phyloP scores from a whole-genome alignment of 2,797 vertebrate genomes.

The Gephyroberyx darwinii region DNA sequence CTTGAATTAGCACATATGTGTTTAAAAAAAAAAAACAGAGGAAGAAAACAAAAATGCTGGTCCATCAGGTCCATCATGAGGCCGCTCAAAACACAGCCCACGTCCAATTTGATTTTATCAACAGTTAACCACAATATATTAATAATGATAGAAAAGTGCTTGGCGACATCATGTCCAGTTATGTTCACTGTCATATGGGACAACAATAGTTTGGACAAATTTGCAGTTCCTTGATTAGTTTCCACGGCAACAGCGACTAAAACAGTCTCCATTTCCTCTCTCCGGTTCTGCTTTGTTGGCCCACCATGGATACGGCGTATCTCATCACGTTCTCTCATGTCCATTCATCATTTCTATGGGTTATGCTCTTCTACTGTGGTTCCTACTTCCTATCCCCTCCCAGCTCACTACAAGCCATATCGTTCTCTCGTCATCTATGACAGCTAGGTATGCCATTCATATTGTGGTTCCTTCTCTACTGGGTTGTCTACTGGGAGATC shows the following conservation, averaged over 20 bases:
- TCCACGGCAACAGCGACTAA: slow-evolving; percentile 20
- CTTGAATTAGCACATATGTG: slow-evolving; percentile 65
- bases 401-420: slow-evolving; percentile 6
- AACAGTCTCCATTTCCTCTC: slow-evolving; percentile 21
- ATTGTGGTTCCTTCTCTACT: slow-evolving; percentile 12
- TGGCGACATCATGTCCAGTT: slow-evolving; percentile 71
- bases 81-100: slow-evolving; percentile 50
- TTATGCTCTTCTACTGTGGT: slow-evolving; percentile 1
- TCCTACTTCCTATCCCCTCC: slow-evolving; percentile 26
- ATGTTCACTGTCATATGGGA: slow-evolving; percentile 45
- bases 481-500: background rate
- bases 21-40: slow-evolving; percentile 35
- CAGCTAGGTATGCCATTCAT: background rate
- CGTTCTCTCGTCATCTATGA: background rate
- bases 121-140: slow-evolving; percentile 68
- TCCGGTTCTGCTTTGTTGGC: slow-evolving; percentile 8
- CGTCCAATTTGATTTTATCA: slow-evolving; percentile 42
- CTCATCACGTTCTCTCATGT: background rate
- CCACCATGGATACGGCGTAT: background rate
- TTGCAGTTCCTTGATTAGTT: slow-evolving; percentile 35
- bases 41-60: slow-evolving; percentile 41
- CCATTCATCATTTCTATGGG: slow-evolving; percentile 5
- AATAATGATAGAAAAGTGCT: slow-evolving; percentile 83
- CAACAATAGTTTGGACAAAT: slow-evolving; percentile 41
- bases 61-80: slow-evolving; percentile 40